Evolutionary conservation across 1,140 invertebrate species (phyloP).

Genomic region (Plodia interpunctella): DNA sequence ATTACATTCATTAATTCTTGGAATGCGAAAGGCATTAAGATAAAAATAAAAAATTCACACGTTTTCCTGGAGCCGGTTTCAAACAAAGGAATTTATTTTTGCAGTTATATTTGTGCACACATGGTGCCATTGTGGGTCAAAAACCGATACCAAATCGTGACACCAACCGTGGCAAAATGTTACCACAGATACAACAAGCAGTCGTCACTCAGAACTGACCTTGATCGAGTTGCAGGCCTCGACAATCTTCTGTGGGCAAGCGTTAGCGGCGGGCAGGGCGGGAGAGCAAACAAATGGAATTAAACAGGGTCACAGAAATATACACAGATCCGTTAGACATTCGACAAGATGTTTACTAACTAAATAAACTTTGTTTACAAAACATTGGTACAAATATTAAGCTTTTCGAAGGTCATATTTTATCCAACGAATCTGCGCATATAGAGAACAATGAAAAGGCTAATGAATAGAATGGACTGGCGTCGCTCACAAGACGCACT

Average conservation of each 20-base stretch:
- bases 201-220: slow-evolving; percentile 80
- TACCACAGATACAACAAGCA: slow-evolving; percentile 14
- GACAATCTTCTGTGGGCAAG: slow-evolving; percentile 88
- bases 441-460: not conserved
- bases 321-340: not conserved
- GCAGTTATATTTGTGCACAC: not conserved
- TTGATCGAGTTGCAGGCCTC: slow-evolving; percentile 93
- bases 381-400: too few relatives aligned
- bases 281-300: slow-evolving; percentile 67
- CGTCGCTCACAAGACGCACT: not conserved
- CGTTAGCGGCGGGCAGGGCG: slow-evolving; percentile 51
- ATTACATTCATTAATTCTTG: not conserved
- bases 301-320: slow-evolving; percentile 22
- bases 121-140: not conserved
- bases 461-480: not conserved
- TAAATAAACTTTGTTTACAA: not conserved
- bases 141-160: not conserved
- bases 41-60: not conserved
- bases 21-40: not conserved
- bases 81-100: not conserved
- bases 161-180: slow-evolving; percentile 17
- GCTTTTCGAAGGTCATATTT: too few relatives aligned
- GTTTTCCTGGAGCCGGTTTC: not conserved
- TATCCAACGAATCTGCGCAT: not conserved
- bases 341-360: not conserved